These are phyloP conservation scores for Drosophila cognata DNA, from an alignment of 2,888 invertebrate genomes.

Conservation along the genomic window DNA sequence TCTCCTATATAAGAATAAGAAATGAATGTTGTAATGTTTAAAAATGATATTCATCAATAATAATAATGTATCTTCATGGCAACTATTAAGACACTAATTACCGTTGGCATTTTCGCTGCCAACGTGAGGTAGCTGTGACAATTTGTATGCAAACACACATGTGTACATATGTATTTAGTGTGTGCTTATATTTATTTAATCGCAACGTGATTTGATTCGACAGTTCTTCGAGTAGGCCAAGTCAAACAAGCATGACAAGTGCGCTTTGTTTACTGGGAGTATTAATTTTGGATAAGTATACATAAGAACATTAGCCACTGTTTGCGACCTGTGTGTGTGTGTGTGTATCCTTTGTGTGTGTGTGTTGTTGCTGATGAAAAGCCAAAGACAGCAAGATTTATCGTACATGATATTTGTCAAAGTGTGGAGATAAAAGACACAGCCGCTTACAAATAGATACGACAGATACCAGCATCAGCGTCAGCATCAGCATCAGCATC, in stretches of 20 bases:
- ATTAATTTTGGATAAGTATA: slow-evolving; percentile 3
- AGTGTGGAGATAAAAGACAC: slow-evolving; percentile 58
- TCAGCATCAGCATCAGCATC: background rate
- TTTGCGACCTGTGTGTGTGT: background rate
- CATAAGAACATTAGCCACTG: slow-evolving; percentile 19
- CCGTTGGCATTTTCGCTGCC: background rate
- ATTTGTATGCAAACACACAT: background rate
- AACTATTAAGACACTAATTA: background rate
- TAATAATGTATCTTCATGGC: background rate
- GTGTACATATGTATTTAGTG: background rate
- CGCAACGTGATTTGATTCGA: background rate
- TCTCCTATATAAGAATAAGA: background rate
- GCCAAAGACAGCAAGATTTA: slow-evolving; percentile 61
- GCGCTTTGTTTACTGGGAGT: slow-evolving; percentile 1
- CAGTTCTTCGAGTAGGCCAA: background rate
- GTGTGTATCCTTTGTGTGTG: slow-evolving; percentile 30
- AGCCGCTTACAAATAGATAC: slow-evolving; percentile 31
- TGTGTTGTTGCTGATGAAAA: slow-evolving; percentile 36
- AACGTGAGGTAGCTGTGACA: background rate
- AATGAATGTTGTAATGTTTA: background rate
- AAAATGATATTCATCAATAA: background rate
- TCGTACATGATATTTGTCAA: slow-evolving; percentile 66
- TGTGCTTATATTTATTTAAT: slow-evolving; percentile 1
- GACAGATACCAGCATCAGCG: slow-evolving; percentile 14
- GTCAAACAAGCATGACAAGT: slow-evolving; percentile 8